These are phyloP conservation scores for Apodemus speciosus DNA, from an alignment of 2,113 vertebrate genomes.

Conservation along the genomic window DNA sequence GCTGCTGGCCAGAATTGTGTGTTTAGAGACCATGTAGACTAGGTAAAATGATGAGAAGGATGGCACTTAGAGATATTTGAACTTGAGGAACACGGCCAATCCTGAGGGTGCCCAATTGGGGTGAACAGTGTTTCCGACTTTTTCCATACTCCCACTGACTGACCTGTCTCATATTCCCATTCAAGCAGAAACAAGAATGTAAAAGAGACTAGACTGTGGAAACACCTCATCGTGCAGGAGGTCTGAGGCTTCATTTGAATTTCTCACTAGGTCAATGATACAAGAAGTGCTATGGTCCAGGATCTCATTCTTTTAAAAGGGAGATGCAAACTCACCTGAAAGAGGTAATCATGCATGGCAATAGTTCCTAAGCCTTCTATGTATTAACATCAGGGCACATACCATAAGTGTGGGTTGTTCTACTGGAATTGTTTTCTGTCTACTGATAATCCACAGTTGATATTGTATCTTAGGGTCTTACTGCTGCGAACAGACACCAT, in stretches of 20 bases:
- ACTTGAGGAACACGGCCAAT: background rate
- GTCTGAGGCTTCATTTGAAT: conserved; percentile 38
- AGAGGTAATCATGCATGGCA: conserved; percentile 3
- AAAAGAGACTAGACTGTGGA: background rate
- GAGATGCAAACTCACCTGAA: conserved; percentile 20
- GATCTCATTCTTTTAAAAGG: background rate
- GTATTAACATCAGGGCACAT: background rate
- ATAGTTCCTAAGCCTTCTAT: background rate
- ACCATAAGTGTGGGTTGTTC: background rate
- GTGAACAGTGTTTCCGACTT: background rate
- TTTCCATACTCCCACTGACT: background rate
- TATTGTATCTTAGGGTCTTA: too few relatives aligned
- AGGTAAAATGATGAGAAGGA: background rate
- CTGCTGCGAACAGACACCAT: too few relatives aligned
- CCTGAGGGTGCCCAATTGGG: background rate
- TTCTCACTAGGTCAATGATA: background rate
- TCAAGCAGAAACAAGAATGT: background rate
- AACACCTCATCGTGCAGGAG: conserved; percentile 7
- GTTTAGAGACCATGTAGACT: background rate
- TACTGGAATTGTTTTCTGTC: background rate
- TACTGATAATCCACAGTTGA: conserved; percentile 18
- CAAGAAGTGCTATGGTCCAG: background rate
- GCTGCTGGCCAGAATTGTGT: background rate
- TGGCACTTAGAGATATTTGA: background rate
- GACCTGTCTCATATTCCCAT: background rate